These are phyloP conservation scores for Zophobas atratus DNA, from an alignment of 1,140 invertebrate genomes.

Conservation along the genomic window DNA sequence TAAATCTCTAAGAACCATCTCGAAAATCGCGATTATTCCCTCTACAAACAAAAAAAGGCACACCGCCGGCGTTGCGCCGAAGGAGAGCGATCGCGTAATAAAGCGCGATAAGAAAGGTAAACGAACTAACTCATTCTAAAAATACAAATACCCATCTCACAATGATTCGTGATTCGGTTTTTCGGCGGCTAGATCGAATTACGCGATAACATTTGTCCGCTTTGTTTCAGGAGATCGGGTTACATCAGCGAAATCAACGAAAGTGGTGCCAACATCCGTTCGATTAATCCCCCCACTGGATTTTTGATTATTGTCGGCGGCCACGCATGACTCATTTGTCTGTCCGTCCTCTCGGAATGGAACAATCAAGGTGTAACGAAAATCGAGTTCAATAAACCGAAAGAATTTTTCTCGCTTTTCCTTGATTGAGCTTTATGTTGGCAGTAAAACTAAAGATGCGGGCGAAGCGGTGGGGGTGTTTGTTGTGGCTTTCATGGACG, in stretches of 20 bases:
- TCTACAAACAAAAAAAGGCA: conserved; percentile 8
- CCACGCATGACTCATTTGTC: conserved; percentile 25
- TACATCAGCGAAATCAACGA: conserved; percentile 29
- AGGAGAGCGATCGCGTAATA: conserved; percentile 2
- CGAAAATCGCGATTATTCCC: conserved; percentile 35
- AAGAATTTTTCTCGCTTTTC: conserved; percentile 11
- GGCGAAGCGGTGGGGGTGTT: conserved; percentile 20
- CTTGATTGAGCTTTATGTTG: conserved; percentile 22
- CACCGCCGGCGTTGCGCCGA: conserved; percentile 1
- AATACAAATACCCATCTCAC: conserved; percentile 6
- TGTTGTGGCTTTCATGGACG: conserved; percentile 28
- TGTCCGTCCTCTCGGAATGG: conserved; percentile 10
- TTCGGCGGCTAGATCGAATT: conserved; percentile 14
- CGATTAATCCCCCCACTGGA: not conserved
- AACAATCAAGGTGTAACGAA: conserved; percentile 42
- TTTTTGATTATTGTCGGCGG: conserved; percentile 5
- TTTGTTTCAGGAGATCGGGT: conserved; percentile 18
- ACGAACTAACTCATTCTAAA: conserved; percentile 23
- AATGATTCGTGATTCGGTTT: not conserved
- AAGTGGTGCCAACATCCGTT: conserved; percentile 36
- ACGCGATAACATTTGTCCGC: conserved; percentile 16
- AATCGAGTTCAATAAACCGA: conserved; percentile 36
- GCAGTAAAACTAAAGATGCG: conserved; percentile 22
- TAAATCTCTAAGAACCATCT: conserved; percentile 29
- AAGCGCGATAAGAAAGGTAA: conserved; percentile 36